Conservation (phyloP, 2,888 invertebrate species). For the Cistogaster globosa region DNA sequence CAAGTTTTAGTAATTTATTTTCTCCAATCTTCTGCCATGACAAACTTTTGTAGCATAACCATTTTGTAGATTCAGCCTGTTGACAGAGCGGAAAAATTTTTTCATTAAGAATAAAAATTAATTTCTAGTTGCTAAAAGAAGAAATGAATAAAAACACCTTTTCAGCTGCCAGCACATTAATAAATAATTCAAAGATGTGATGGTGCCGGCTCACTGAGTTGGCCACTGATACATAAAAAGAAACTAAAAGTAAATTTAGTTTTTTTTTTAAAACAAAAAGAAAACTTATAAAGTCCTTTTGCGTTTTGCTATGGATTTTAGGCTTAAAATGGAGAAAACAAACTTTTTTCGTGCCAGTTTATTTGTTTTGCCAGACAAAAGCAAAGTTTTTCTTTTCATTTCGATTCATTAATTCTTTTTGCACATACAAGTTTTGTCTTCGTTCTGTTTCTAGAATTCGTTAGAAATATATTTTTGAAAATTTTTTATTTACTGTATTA, state of each 20-base stretch:
- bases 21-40: too few species aligned
- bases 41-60: too few species aligned
- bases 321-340: slow-evolving; percentile 24
- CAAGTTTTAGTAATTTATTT: too few species aligned
- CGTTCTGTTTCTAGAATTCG: background rate
- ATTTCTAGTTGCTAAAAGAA: too few species aligned
- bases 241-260: slow-evolving; percentile 24
- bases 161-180: slow-evolving; percentile 8
- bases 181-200: slow-evolving; percentile 1
- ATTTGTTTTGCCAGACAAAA: background rate
- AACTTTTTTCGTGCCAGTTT: background rate
- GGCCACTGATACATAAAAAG: slow-evolving; percentile 15
- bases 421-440: background rate
- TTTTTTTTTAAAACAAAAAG: slow-evolving; percentile 15
- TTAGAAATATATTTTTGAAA: background rate
- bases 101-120: too few species aligned
- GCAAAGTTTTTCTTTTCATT: slow-evolving; percentile 20
- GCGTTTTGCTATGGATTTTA: slow-evolving; percentile 23
- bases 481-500: background rate
- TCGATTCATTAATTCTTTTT: slow-evolving; percentile 54
- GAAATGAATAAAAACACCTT: too few species aligned
- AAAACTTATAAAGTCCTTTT: slow-evolving; percentile 29
- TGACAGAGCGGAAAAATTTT: background rate
- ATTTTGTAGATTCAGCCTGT: too few species aligned
- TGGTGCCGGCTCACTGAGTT: background rate